A percentile compares a stretch with the other conserved stretches of the same genome.
Conservation (phyloP, 2,888 invertebrate genomes). For the Trissolcus brochymenae region DNA sequence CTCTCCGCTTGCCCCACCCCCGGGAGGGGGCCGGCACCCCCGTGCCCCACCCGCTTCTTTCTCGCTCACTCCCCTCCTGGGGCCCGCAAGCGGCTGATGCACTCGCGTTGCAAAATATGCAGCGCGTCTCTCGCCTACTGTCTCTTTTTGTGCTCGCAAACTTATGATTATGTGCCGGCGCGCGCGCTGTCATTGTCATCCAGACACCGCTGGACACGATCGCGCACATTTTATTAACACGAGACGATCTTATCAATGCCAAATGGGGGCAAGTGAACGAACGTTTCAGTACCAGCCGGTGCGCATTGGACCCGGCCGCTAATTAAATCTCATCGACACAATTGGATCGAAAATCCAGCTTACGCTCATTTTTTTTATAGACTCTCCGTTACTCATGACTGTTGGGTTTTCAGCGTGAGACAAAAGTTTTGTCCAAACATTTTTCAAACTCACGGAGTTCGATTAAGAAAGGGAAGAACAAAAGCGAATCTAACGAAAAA, state of each 20-base stretch:
- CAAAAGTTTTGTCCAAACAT: too few species aligned
- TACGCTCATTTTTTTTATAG: too few species aligned
- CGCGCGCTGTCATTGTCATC: constrained; percentile 10
- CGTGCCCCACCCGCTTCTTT: constrained; percentile 14
- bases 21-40: constrained; percentile 52
- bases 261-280: too few species aligned
- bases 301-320: too few species aligned
- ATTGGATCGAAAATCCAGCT: too few species aligned
- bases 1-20: constrained; percentile 75
- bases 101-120: constrained; percentile 48
- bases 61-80: constrained; percentile 15
- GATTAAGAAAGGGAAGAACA: too few species aligned
- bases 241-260: too few species aligned
- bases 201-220: neutral
- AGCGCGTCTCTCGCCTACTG: constrained; percentile 29
- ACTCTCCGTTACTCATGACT: too few species aligned
- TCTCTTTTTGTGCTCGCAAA: constrained; percentile 10
- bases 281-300: too few species aligned
- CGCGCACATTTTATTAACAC: neutral
- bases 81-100: constrained; percentile 28
- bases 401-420: too few species aligned
- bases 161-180: constrained; percentile 1
- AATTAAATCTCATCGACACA: too few species aligned
- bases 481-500: neutral
- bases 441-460: too few species aligned